Base-by-base conservation (phyloP, 2,888 invertebrate genomes). In the Diadegma fenestrale region DNA sequence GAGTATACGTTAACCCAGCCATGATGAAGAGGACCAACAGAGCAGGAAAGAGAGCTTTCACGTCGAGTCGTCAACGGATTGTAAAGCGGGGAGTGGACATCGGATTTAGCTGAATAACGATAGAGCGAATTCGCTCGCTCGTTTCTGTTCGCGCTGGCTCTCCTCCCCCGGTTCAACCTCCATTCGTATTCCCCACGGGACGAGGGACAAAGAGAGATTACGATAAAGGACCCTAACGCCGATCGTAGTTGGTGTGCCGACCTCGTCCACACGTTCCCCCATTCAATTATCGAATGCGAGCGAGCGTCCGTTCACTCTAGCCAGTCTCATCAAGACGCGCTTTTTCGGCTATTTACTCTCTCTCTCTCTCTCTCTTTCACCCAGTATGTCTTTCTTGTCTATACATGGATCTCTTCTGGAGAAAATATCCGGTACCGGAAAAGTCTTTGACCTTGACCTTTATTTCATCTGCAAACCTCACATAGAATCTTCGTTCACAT, bases 201-300 rank as follows among this genome's bases (percentile, higher is more conserved):
- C 66, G 51, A 66, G 43, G 37, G 51, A 43, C 63, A 17, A 33
- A 30, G 54, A 26, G 63, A 66, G 72, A 72, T 87, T 83, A 87
- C 87, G 87, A 86, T 87, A 87, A 88, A 89, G 87, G 85, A 88
- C 89, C 88, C 90, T 89, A 88, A 89, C 86, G 86, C 85, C 64
- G 84, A 85, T 82, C 84, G 87, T 89, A 85, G 86, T 91, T 90
- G 89, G 89, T 87, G 90, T 91, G 91, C 90, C 87, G 75, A 87
- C 86, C 89, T 90, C 90, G 89, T 90, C 87, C 90, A 90, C 89
- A 87, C 90, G 90, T 88, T 86, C 87, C 88, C 89, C 88, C 89
- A 91, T 92, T 92, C 91, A 92, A 92, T 92, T 92, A 92, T 91
- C 88, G 89, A 88, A 85, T 88, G 89, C 90, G 89, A 89, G 88